A percentile compares a stretch with the other conserved stretches of the same genome.
Conservation (phyloP, 2,113 vertebrate species). For the Capreolus pygargus region DNA sequence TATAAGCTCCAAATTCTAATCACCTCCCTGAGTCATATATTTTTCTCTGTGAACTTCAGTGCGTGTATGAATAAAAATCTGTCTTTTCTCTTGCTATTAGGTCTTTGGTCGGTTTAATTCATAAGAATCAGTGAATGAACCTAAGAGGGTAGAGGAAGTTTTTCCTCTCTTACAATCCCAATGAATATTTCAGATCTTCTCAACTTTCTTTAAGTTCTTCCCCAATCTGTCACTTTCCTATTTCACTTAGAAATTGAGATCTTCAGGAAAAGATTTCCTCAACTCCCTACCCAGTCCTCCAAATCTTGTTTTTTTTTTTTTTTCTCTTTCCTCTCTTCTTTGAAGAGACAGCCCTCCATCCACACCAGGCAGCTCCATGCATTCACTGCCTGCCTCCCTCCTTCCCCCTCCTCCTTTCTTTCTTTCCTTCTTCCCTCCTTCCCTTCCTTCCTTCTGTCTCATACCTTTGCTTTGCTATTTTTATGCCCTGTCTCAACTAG, state of each 20-base stretch:
- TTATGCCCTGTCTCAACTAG: not conserved
- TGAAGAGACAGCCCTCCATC: not conserved
- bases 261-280: not conserved
- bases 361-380: accelerated
- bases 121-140: not conserved
- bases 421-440: no score
- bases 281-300: not conserved
- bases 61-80: not conserved
- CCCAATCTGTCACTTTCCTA: not conserved
- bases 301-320: not conserved
- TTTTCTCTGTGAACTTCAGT: not conserved
- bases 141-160: not conserved
- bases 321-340: not conserved
- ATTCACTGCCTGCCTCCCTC: no score
- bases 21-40: not conserved
- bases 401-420: no score
- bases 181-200: not conserved
- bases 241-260: not conserved
- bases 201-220: not conserved
- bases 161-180: not conserved
- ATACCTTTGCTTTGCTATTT: not conserved
- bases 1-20: not conserved
- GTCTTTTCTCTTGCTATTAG: not conserved
- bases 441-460: not conserved
- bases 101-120: not conserved